Evolutionary conservation across 2,797 vertebrate genomes (phyloP), one percentile per base, ranked within the genome.

Genomic region (Yasuhikotakia modesta): DNA sequence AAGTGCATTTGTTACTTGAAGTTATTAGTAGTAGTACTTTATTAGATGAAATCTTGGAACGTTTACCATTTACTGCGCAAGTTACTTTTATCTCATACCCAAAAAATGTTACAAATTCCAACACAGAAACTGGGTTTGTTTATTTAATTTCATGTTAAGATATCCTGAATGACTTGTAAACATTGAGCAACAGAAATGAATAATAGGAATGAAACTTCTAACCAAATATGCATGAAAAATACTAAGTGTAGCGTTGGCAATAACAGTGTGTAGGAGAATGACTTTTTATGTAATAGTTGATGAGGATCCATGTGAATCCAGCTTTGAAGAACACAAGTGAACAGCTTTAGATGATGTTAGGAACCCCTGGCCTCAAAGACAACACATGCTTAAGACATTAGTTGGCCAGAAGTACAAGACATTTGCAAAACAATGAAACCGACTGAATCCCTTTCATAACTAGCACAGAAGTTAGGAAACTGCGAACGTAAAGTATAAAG

Each of bases 341-440:
- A 27, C 27, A 27, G 27, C 27, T 16, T 68, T 35, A 79, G 71
- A 64, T 46, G 21, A 73, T 73, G 70, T 32, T 73, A 70, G 27
- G 4, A 27, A 61, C 67, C 58, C 70, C 67, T 66, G 52, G 58
- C 79, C 82, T 73, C 46, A 6, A 68, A 79, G 73, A 79, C 70
- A 78, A 85, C 70, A 79, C 66, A 58, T 82, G 78, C 32, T 70
- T 19, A 60, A 35, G 65, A 50, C 48, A 79, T 82, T 80, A 82
- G 68, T 50, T 24, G 52, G 60, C n/a, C 21, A 32, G 30, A 17
- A 35, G 58, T 64, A 68, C 32, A 32, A 83, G 53, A 67, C 46
- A 58, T 65, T 74, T 63, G 48, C 7, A 69, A 70, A 63, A 65
- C 22, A 21, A 69, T 64, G 4, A 30, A 53, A 79, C 79, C 7